These are phyloP conservation scores for Hoplostethus mediterraneus DNA, from an alignment of 2,797 vertebrate genomes.

Conservation along the genomic window DNA sequence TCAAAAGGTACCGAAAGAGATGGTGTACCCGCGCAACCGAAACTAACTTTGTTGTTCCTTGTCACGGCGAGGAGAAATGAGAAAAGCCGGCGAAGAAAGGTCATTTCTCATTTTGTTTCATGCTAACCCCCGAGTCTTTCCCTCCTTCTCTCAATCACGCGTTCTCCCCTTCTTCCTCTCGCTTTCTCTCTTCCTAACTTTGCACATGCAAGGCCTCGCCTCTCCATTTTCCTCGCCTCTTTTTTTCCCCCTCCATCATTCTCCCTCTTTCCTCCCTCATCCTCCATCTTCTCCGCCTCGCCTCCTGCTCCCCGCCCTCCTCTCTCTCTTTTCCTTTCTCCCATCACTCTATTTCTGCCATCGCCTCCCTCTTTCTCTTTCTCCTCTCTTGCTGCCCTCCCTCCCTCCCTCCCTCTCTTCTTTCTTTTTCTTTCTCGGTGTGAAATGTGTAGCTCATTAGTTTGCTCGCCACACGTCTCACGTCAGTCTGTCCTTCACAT, in stretches of 20 bases:
- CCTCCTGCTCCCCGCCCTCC: conserved; percentile 3
- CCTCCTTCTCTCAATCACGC: conserved; percentile 7
- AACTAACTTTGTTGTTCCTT: conserved; percentile 69
- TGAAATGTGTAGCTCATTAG: conserved; percentile 86
- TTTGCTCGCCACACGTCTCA: conserved; percentile 78
- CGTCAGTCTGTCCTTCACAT: conserved; percentile 89
- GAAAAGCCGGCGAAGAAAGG: conserved; percentile 53
- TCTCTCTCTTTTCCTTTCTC: conserved; percentile 8
- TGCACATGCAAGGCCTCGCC: conserved; percentile 37
- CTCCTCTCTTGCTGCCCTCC: neutral
- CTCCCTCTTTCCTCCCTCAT: neutral
- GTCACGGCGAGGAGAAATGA: conserved; percentile 59
- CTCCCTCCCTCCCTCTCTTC: conserved; percentile 13
- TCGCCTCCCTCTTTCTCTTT: conserved; percentile 33
- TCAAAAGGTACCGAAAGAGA: conserved; percentile 54
- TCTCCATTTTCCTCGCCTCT: conserved; percentile 21
- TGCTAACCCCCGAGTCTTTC: conserved; percentile 14
- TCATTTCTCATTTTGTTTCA: conserved; percentile 66
- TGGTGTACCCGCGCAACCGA: conserved; percentile 41
- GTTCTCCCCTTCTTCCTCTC: neutral
- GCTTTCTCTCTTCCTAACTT: conserved; percentile 41
- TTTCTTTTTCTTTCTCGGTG: conserved; percentile 59
- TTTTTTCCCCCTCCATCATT: conserved; percentile 17
- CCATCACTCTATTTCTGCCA: conserved; percentile 49
- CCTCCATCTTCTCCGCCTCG: conserved; percentile 1